Evolutionary conservation across 2,113 vertebrate genomes (phyloP).

Genomic region (Takifugu flavidus): DNA sequence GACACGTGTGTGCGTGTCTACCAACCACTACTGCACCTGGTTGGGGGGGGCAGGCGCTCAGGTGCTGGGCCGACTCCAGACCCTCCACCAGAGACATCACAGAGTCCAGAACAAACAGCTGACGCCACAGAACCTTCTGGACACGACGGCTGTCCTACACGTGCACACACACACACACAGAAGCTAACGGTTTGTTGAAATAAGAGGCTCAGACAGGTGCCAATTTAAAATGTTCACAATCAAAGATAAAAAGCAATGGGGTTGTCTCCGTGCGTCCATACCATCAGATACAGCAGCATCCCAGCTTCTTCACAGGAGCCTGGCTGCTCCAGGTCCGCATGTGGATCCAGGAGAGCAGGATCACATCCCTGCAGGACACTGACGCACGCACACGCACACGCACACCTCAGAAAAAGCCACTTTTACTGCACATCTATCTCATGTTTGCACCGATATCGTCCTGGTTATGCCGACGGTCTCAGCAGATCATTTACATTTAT

Average conservation of each 20-base stretch:
- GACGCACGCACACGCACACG: conserved; percentile 2
- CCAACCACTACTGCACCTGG: conserved; percentile 40
- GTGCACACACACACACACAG: conserved; percentile 17
- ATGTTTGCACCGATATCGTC: too few species aligned
- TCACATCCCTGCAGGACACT: conserved; percentile 66
- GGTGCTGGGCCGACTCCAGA: conserved; percentile 56
- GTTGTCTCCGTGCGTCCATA: conserved; percentile 8
- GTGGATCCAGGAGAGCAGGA: conserved; percentile 35
- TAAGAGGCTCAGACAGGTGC: too few species aligned
- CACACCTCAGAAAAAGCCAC: not conserved
- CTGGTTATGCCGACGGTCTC: too few species aligned
- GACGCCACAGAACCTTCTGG: conserved; percentile 70
- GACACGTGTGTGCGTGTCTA: not conserved
- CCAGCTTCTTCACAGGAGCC: conserved; percentile 49
- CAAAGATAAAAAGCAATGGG: too few species aligned
- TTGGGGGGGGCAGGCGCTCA: conserved; percentile 43
- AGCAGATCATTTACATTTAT: too few species aligned
- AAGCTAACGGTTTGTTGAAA: not conserved
- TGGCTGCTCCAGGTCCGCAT: conserved; percentile 38
- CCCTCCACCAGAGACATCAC: conserved; percentile 66
- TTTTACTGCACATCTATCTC: too few species aligned
- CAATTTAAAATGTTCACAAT: too few species aligned
- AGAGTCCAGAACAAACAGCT: conserved; percentile 68
- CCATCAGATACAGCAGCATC: conserved; percentile 61
- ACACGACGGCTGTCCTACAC: conserved; percentile 68